Evolutionary conservation across 2,888 invertebrate genomes (phyloP), one percentile per base, ranked within the genome.

Genomic region (Drosophila affinis): DNA sequence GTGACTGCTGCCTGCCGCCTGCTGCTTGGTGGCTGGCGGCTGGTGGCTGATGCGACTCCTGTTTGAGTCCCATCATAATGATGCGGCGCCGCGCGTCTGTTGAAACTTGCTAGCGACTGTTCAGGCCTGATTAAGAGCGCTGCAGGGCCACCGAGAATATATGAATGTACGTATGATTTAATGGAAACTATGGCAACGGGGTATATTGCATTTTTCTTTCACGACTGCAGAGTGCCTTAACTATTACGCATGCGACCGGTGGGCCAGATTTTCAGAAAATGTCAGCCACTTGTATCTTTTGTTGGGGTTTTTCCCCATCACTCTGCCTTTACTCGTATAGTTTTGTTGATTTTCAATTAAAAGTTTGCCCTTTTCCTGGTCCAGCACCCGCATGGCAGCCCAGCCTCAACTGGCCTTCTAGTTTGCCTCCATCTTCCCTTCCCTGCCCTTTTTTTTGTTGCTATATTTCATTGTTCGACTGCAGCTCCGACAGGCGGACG

Each of bases 271-370:
- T 24, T n/a, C 39, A 34, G 48, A 68, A 65, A 65, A 56, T 65
- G 65, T 67, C 67, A 68, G 67, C 67, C 67, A 67, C 67, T 67
- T 68, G 65, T 57, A 72, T 58, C 71, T 73, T 72, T 72, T 58
- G 54, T 57, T 74, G 65, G 12, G 24, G 6, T 17, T 27, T 24
- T 58, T 39, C 17, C 0, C 10, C 21, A 32, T n/a, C 52, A 52
- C 52, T 29, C 29, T 49, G 55, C 10, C 45, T 62, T 76, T 34
- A 34, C 12, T 34, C 34, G 45, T 62, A 52, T 58, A 72, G 72
- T 52, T 75, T 61, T 79, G 75, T 85, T 75, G 75, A 77, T 82
- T 72, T 79, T 64, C 76, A 83, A 78, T 81, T 78, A 64, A 83
- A 83, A 80, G 78, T 61, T 67, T 76, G 69, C 54, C 68, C 65